Conservation (phyloP, 1,140 invertebrate species). For the Bathynomus jamesi region DNA sequence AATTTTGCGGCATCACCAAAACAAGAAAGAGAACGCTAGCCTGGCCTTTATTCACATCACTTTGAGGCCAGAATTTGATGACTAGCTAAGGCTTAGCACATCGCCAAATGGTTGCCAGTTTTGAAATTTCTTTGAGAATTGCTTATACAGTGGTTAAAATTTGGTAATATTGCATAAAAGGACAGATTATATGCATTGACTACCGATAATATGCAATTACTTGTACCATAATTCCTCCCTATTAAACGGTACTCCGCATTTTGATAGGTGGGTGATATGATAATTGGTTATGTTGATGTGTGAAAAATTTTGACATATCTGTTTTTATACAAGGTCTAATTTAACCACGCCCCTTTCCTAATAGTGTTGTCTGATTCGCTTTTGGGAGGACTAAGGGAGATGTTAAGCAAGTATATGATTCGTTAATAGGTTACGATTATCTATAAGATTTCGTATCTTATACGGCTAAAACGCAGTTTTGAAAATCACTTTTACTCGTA, state of each 20-base stretch:
- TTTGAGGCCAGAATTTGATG: background rate
- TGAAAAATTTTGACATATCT: constrained; percentile 1
- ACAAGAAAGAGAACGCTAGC: background rate
- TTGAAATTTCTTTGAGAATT: no score
- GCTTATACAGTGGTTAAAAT: background rate
- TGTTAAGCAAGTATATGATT: background rate
- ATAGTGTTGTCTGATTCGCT: background rate
- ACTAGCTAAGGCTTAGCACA: background rate
- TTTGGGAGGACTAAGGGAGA: background rate
- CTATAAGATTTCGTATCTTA: no score
- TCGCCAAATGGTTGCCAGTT: background rate
- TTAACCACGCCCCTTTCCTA: background rate
- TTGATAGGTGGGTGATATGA: background rate
- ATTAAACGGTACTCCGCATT: background rate
- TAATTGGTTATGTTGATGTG: background rate
- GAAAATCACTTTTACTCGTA: no score
- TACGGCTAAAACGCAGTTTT: no score
- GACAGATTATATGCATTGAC: background rate
- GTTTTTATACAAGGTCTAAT: background rate
- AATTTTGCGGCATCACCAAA: background rate
- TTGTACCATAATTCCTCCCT: background rate
- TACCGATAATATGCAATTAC: background rate
- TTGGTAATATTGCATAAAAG: no score
- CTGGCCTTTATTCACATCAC: no score
- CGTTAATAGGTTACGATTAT: background rate